Conservation (phyloP, 2,888 invertebrate genomes). For the Sceliomorpha sp. region DNA sequence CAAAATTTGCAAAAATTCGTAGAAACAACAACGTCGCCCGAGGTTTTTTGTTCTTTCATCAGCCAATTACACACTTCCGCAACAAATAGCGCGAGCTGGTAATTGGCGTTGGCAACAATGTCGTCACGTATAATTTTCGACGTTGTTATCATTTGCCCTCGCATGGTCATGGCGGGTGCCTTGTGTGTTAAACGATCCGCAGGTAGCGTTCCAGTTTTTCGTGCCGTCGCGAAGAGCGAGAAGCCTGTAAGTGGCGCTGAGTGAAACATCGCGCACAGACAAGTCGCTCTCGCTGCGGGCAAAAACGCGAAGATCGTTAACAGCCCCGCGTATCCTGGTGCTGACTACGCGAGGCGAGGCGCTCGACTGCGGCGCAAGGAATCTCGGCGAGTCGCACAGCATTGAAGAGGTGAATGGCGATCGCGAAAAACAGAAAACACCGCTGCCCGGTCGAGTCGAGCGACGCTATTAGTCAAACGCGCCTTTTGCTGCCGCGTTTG, state of each 20-base stretch:
- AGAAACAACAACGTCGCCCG: too few species aligned
- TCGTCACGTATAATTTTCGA: conserved; percentile 30
- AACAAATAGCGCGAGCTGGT: conserved; percentile 3
- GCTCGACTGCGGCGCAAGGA: conserved; percentile 33
- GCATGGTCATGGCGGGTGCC: conserved; percentile 36
- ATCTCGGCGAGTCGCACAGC: conserved; percentile 30
- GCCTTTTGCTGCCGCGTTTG: too few species aligned
- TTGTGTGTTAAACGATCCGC: conserved; percentile 59
- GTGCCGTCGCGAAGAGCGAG: conserved; percentile 34
- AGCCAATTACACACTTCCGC: too few species aligned
- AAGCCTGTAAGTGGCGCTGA: conserved; percentile 61
- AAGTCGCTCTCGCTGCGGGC: conserved; percentile 60
- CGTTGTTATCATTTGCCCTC: conserved; percentile 35
- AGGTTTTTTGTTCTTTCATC: too few species aligned
- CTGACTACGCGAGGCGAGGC: conserved; percentile 27
- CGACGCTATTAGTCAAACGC: too few species aligned
- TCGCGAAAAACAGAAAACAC: conserved; percentile 44
- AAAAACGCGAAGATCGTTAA: conserved; percentile 68
- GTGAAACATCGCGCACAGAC: conserved; percentile 67
- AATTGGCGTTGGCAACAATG: conserved; percentile 26
- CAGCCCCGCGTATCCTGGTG: conserved; percentile 50
- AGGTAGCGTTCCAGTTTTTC: conserved; percentile 63
- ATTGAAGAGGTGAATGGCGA: conserved; percentile 31
- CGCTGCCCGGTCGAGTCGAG: too few species aligned
- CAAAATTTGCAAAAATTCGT: too few species aligned